Evolutionary conservation across 2,797 vertebrate genomes (phyloP), one percentile per base, ranked within the genome.

Genomic region (Sternarchorhynchus goeldii): DNA sequence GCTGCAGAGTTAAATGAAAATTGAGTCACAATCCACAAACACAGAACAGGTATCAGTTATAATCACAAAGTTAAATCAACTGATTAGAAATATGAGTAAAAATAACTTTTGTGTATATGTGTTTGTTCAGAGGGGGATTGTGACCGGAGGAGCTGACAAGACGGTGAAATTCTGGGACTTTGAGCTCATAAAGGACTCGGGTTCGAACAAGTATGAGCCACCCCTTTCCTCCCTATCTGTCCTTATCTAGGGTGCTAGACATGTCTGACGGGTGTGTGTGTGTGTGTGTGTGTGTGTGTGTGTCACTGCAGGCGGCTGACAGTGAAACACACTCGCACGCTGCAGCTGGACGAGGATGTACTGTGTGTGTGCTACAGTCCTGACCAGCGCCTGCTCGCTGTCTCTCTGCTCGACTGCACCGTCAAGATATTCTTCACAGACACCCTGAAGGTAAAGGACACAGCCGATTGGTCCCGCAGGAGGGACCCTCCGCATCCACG

Each of bases 151-250:
- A 72, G 96, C 96, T 64, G 97, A 99, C 90, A 98, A 98, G 88
- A 92, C 91, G 0, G 96, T 97, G 84, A 98, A 96, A 85, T 98
- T 99, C 90, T 99, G 98, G 98, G 96, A 98, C 59, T 99, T 99
- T 92, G 96, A 99, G 84, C 92, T 99, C 82, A 92, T 97, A 75
- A 98, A 95, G 82, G 95, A 96, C 79, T 92, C 88, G 0, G 73
- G 79, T 21, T 94, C 95, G 70, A 98, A 95, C 91, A 94, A 94
- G 97, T 95, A 71, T 76, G 81, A 21, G 58, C 29, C 2, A 31
- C 17, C 31, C 20, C 39, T 34, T 29, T 5, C 0, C 45, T 39
- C 18, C 18, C 55, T 62, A 18, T 66, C 7, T 31, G 12, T 36
- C 36, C 32, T 7, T 34, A 0, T n/a, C 57, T 25, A 18, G n/a